These are phyloP conservation scores for Neogobius melanostomus DNA, from an alignment of 2,113 vertebrate species.

Conservation along the genomic window DNA sequence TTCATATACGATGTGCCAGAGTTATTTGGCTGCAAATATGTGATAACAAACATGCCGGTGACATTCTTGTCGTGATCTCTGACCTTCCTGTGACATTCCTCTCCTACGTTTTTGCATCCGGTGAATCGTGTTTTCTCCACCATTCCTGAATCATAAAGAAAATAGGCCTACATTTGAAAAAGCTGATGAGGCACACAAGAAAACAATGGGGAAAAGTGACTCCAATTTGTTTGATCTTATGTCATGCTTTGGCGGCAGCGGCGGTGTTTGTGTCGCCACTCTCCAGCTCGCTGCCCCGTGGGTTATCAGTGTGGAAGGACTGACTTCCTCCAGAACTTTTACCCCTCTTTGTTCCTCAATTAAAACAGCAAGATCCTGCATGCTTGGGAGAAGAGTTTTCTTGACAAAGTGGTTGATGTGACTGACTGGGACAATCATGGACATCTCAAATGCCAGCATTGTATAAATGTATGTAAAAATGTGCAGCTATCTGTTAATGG, in stretches of 20 bases:
- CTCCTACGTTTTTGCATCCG: conserved; percentile 42
- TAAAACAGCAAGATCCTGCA: background rate
- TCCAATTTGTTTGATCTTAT: conserved; percentile 1
- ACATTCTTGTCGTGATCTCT: conserved; percentile 56
- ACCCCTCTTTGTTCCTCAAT: background rate
- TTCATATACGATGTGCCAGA: background rate
- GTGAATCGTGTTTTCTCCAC: conserved; percentile 29
- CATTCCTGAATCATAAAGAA: conserved; percentile 4
- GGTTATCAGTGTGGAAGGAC: conserved; percentile 49
- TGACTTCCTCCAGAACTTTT: conserved; percentile 32
- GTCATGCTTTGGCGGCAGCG: conserved; percentile 12
- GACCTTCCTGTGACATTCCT: conserved; percentile 47
- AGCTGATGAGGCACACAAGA: background rate
- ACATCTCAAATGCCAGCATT: background rate
- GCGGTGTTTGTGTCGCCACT: conserved; percentile 35
- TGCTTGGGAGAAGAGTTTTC: background rate
- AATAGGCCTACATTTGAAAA: background rate
- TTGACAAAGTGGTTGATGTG: conserved; percentile 12
- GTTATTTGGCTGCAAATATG: conserved; percentile 27
- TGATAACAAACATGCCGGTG: conserved; percentile 45
- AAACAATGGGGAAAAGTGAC: conserved; percentile 24
- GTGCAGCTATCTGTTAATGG: background rate
- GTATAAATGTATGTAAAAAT: background rate
- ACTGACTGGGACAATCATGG: background rate
- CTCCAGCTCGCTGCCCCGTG: conserved; percentile 20